phyloP scores from a whole-genome alignment of 2,113 vertebrate genomes.

The Peromyscus californicus region DNA sequence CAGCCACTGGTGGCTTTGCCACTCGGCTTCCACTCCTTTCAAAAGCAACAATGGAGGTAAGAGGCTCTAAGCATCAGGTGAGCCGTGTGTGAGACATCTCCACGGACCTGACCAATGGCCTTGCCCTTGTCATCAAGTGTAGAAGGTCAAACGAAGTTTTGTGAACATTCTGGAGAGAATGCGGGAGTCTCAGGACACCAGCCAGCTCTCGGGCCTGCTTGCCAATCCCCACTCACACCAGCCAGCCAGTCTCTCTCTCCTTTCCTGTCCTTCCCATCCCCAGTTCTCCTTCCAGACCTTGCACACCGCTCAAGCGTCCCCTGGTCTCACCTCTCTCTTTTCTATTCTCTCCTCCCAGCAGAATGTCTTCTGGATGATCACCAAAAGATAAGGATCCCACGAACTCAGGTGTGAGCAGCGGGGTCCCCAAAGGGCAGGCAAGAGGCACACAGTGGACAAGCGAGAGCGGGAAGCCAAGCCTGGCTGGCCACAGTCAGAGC shows the following conservation, averaged over 20 bases:
- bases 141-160: neutral
- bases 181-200: neutral
- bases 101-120: neutral
- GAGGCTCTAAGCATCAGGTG: neutral
- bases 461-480: neutral
- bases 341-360: neutral
- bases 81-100: neutral
- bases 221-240: neutral
- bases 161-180: neutral
- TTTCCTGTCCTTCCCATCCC: neutral
- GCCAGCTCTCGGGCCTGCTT: neutral
- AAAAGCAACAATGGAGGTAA: neutral
- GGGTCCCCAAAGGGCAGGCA: neutral
- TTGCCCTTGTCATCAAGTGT: neutral
- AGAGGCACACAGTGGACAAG: neutral
- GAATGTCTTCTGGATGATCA: neutral
- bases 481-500: neutral
- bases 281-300: neutral
- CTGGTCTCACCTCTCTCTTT: neutral
- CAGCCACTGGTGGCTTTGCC: neutral
- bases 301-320: neutral
- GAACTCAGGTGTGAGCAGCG: accelerated
- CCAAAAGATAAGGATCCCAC: neutral
- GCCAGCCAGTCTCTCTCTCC: neutral
- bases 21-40: neutral